These are phyloP conservation scores for Bothrops jararaca DNA, from an alignment of 2,113 vertebrate genomes.

Conservation along the genomic window DNA sequence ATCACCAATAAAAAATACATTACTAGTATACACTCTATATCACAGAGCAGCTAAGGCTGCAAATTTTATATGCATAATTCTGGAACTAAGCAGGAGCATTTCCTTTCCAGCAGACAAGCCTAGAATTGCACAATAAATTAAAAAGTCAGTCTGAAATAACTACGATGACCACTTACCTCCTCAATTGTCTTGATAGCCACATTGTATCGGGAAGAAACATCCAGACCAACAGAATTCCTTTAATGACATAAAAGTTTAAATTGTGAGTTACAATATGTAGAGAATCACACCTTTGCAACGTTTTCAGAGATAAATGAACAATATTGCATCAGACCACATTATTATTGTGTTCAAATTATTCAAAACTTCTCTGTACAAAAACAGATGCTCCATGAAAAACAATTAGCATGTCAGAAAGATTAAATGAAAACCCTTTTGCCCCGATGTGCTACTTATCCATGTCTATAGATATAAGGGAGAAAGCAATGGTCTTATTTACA, in stretches of 20 bases:
- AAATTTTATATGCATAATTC: not conserved
- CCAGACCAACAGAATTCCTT: conserved; percentile 60
- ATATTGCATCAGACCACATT: not conserved
- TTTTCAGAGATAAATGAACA: not conserved
- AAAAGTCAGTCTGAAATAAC: not conserved
- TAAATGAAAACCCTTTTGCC: not conserved
- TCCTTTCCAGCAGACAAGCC: not conserved
- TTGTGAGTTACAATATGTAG: not conserved
- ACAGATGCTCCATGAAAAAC: not conserved
- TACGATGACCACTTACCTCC: conserved; percentile 61
- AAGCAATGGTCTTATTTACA: not conserved
- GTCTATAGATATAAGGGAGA: not conserved
- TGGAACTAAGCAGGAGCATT: not conserved
- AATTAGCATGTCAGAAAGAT: not conserved
- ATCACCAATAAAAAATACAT: not conserved
- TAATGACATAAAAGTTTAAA: conserved; percentile 48
- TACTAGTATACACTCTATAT: not conserved
- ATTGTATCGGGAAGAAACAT: conserved; percentile 61
- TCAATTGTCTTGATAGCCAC: conserved; percentile 67
- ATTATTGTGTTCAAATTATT: not conserved
- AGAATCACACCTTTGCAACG: too few relatives aligned
- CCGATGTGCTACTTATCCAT: not conserved
- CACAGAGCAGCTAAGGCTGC: not conserved
- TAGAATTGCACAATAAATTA: not conserved
- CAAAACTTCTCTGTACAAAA: not conserved